These are phyloP conservation scores for Phylloscopus collybita DNA, from an alignment of 2,797 vertebrate species.

Conservation along the genomic window DNA sequence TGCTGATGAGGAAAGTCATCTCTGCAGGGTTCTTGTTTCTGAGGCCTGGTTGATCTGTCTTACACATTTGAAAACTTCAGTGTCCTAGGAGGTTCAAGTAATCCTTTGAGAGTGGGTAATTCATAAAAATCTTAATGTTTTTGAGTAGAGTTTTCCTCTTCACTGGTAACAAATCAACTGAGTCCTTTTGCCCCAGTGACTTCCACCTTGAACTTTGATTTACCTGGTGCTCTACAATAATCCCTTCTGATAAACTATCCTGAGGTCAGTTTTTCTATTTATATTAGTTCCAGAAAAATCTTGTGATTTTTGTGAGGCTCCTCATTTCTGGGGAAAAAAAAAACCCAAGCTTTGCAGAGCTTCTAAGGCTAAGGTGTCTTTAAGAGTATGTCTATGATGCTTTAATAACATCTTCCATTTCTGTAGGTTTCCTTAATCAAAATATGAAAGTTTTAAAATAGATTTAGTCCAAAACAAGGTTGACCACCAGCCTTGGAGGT, in stretches of 20 bases:
- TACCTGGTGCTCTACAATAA: background rate
- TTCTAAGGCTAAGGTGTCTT: background rate
- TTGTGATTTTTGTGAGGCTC: background rate
- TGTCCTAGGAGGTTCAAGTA: background rate
- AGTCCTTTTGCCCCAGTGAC: background rate
- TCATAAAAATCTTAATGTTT: background rate
- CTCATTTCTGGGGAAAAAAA: background rate
- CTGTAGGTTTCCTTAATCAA: background rate
- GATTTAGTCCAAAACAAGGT: background rate
- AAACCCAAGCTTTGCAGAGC: background rate
- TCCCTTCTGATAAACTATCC: background rate
- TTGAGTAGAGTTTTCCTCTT: background rate
- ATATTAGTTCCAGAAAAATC: background rate
- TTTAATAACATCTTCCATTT: background rate
- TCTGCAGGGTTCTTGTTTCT: background rate
- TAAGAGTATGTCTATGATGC: background rate
- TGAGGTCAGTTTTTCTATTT: background rate
- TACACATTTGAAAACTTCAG: background rate
- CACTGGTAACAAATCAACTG: background rate
- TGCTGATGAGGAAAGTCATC: background rate
- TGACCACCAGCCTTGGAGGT: background rate
- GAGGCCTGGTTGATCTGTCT: background rate
- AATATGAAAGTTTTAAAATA: background rate
- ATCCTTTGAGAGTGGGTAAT: background rate
- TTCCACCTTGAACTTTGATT: background rate